phyloP scores from a whole-genome alignment of 2,888 invertebrate species.

The Nomada flava region DNA sequence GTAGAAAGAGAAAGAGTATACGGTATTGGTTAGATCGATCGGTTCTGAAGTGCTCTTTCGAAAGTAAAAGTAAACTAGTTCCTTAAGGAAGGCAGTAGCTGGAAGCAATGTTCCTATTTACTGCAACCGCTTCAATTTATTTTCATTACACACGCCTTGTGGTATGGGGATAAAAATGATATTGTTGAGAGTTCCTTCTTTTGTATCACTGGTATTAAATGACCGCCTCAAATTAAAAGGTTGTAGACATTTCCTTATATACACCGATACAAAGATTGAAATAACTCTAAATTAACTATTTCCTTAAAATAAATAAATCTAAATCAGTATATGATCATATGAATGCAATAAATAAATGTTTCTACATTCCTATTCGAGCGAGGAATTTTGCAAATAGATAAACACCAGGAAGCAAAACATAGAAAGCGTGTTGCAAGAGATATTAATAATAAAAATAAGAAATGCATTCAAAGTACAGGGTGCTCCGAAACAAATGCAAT shows the following conservation, averaged over 20 bases:
- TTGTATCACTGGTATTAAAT: not conserved
- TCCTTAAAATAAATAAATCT: not conserved
- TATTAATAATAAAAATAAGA: too few relatives aligned
- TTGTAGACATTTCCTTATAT: not conserved
- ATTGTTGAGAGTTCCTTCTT: constrained; percentile 1
- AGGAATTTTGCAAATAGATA: too few relatives aligned
- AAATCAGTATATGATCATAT: too few relatives aligned
- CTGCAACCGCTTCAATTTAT: constrained; percentile 40
- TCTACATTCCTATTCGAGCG: too few relatives aligned
- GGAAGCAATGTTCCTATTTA: constrained; percentile 47
- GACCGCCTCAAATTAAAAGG: not conserved
- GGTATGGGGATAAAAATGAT: not conserved
- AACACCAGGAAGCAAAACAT: too few relatives aligned
- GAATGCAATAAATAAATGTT: too few relatives aligned
- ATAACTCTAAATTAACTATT: too few relatives aligned
- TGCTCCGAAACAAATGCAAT: too few relatives aligned
- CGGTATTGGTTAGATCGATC: constrained; percentile 22
- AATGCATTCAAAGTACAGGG: too few relatives aligned
- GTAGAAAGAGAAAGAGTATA: constrained; percentile 28
- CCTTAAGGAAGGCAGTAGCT: constrained; percentile 33
- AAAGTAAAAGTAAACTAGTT: constrained; percentile 55
- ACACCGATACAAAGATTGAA: not conserved
- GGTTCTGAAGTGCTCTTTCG: constrained; percentile 40
- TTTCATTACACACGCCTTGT: constrained; percentile 14
- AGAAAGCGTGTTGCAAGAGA: too few relatives aligned